phyloP scores from a whole-genome alignment of 2,888 invertebrate genomes.

The Eupithecia dodoneata region DNA sequence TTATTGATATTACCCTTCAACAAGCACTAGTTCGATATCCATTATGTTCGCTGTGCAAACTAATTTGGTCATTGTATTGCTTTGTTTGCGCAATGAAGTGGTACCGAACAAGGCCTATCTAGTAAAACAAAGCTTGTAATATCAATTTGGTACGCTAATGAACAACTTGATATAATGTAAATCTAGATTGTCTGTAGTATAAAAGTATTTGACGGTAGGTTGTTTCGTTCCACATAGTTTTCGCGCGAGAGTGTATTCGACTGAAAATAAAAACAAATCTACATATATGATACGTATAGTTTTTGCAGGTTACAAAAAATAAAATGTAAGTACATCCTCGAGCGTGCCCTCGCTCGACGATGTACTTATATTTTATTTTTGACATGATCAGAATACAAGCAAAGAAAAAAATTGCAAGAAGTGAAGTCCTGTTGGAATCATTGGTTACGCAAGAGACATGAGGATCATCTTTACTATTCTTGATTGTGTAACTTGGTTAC shows the following conservation, averaged over 20 bases:
- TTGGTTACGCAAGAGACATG: neutral
- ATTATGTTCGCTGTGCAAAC: slow-evolving; percentile 37
- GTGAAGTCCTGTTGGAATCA: neutral
- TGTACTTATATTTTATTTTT: too few relatives aligned
- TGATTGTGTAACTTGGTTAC: neutral
- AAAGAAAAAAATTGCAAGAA: neutral
- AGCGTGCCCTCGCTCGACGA: neutral
- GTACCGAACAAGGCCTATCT: neutral
- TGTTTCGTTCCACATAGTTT: too few relatives aligned
- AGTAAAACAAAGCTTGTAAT: neutral
- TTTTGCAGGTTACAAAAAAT: too few relatives aligned
- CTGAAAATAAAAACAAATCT: too few relatives aligned
- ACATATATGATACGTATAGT: too few relatives aligned
- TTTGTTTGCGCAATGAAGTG: slow-evolving; percentile 45
- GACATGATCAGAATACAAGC: neutral
- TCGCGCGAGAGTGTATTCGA: too few relatives aligned
- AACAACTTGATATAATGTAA: neutral
- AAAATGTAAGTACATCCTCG: neutral
- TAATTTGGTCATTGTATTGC: slow-evolving; percentile 36
- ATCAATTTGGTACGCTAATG: neutral
- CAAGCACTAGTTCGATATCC: slow-evolving; percentile 28
- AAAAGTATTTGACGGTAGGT: neutral
- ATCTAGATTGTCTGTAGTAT: neutral
- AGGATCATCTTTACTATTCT: neutral
- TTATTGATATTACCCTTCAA: slow-evolving; percentile 25